phyloP scores from a whole-genome alignment of 92 coral and sea anemone genomes.

The Bergia puertoricense region DNA sequence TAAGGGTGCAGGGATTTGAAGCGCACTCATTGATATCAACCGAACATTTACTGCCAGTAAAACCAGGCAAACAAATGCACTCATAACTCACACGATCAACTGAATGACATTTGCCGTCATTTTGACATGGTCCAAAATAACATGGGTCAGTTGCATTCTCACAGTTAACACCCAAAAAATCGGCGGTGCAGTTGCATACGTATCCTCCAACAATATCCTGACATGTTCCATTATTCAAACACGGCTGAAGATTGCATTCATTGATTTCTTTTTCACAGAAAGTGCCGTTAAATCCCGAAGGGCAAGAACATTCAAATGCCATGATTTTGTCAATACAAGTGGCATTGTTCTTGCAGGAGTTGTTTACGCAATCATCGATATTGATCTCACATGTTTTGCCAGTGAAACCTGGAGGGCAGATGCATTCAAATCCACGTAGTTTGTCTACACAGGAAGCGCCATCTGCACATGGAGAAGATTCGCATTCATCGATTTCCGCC shows the following conservation, averaged over 20 bases:
- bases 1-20: conserved; percentile 62
- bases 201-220: conserved; percentile 53
- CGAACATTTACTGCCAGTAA: conserved; percentile 59
- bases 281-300: conserved; percentile 62
- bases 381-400: conserved; percentile 56
- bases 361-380: conserved; percentile 58
- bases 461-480: conserved; percentile 58
- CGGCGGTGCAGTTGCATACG: conserved; percentile 49
- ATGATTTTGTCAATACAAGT: conserved; percentile 59
- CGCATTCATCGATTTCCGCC: conserved; percentile 48
- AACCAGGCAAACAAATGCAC: conserved; percentile 60
- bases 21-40: conserved; percentile 72
- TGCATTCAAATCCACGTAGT: conserved; percentile 45
- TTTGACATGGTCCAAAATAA: conserved; percentile 49
- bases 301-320: conserved; percentile 56
- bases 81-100: conserved; percentile 28
- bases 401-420: conserved; percentile 56
- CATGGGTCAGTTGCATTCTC: conserved; percentile 55
- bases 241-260: conserved; percentile 54
- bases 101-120: conserved; percentile 53
- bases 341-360: conserved; percentile 65
- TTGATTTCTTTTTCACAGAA: conserved; percentile 57
- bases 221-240: conserved; percentile 68
- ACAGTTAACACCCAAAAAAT: conserved; percentile 58
- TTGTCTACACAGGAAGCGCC: conserved; percentile 56